Evolutionary conservation across 2,797 vertebrate genomes (phyloP).

Genomic region (Erpetoichthys calabaricus): DNA sequence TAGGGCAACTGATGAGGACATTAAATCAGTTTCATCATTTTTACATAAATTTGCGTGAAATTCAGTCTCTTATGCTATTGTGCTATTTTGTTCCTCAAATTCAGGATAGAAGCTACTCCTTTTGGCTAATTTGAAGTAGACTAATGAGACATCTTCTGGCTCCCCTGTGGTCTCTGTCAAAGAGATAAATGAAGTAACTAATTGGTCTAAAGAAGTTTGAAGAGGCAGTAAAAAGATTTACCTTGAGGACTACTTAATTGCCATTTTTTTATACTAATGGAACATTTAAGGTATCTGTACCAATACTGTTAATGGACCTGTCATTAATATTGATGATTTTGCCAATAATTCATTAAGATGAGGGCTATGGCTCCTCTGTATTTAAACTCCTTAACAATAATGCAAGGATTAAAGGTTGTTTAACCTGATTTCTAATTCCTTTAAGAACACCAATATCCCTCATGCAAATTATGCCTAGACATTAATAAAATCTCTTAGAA

Average conservation of each 20-base stretch:
- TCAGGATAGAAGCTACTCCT: conserved; percentile 18
- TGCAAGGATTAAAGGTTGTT: background rate
- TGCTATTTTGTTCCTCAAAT: conserved; percentile 14
- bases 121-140: conserved; percentile 23
- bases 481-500: no score
- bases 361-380: conserved; percentile 18
- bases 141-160: conserved; percentile 28
- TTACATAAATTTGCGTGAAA: no score
- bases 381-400: conserved; percentile 14
- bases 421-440: no score
- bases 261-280: conserved; percentile 41
- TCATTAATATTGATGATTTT: conserved; percentile 38
- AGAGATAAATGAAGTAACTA: conserved; percentile 40
- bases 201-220: conserved; percentile 37
- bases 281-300: conserved; percentile 33
- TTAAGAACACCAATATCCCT: no score
- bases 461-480: no score
- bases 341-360: conserved; percentile 26
- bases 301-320: conserved; percentile 37
- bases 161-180: conserved; percentile 36
- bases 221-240: conserved; percentile 30
- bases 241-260: conserved; percentile 35
- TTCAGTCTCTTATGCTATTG: background rate
- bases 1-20: no score
- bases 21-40: no score